phyloP scores from a whole-genome alignment of 2,113 vertebrate genomes.

The Sitta europaea region DNA sequence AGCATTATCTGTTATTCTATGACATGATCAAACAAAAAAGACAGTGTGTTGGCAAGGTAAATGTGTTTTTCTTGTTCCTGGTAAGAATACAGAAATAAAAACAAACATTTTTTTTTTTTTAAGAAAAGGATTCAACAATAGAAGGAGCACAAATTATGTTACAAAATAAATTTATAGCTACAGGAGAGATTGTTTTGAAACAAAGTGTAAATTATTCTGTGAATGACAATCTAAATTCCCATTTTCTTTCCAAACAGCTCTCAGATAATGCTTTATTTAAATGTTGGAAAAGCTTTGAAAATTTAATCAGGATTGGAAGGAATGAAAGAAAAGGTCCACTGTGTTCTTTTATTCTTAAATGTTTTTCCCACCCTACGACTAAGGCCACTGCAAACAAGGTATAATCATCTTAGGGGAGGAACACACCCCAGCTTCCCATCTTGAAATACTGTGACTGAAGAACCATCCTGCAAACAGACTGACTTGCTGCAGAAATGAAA shows the following conservation, averaged over 20 bases:
- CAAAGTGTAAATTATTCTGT: not conserved
- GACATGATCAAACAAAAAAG: not conserved
- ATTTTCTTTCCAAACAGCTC: not conserved
- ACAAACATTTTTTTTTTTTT: not conserved
- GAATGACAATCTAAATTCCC: not conserved
- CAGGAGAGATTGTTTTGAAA: not conserved
- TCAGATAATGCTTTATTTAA: not conserved
- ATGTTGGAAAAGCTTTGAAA: not conserved
- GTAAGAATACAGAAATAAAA: not conserved
- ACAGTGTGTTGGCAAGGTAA: not conserved
- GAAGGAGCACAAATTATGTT: not conserved
- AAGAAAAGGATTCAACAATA: not conserved
- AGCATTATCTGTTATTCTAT: not conserved
- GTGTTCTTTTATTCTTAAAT: not conserved
- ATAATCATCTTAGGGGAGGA: not conserved
- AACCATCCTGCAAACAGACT: not conserved
- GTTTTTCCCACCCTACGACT: not conserved
- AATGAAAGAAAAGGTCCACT: not conserved
- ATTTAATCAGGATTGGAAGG: not conserved
- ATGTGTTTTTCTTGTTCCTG: not conserved
- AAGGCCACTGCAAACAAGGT: not conserved
- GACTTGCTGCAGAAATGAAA: not conserved
- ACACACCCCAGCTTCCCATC: not conserved
- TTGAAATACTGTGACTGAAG: not conserved
- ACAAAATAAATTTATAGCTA: not conserved